phyloP scores from a whole-genome alignment of 2,888 invertebrate genomes.

The Parnassius apollo region DNA sequence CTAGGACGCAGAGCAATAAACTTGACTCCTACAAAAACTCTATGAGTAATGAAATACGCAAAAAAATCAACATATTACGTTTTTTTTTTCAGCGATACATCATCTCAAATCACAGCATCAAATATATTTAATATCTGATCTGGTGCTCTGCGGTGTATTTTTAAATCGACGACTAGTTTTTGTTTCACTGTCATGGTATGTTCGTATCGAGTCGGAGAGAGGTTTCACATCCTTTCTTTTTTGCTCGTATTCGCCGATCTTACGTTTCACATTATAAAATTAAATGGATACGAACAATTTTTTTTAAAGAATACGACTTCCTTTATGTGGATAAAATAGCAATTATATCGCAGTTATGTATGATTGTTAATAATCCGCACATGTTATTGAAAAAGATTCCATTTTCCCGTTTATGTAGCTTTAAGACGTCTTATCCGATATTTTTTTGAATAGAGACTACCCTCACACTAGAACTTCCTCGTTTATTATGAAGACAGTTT shows the following conservation, averaged over 20 bases:
- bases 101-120: constrained; percentile 45
- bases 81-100: constrained; percentile 34
- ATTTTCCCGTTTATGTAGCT: too few relatives aligned
- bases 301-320: constrained; percentile 18
- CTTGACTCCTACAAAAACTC: constrained; percentile 5
- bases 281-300: constrained; percentile 18
- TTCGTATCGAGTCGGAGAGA: constrained; percentile 33
- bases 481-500: too few relatives aligned
- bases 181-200: constrained; percentile 52
- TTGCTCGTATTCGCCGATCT: constrained; percentile 51
- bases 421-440: too few relatives aligned
- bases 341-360: too few relatives aligned
- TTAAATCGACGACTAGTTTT: constrained; percentile 49
- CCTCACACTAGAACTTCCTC: too few relatives aligned
- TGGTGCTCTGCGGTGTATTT: constrained; percentile 47
- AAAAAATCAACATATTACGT: constrained; percentile 2
- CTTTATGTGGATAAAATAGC: constrained; percentile 6
- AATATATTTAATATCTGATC: constrained; percentile 48
- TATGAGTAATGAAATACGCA: constrained; percentile 14
- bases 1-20: constrained; percentile 19
- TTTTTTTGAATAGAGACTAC: too few relatives aligned
- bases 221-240: constrained; percentile 46
- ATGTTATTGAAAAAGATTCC: too few relatives aligned
- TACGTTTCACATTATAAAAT: constrained; percentile 20
- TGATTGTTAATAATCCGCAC: too few relatives aligned